Conservation (phyloP, 2,797 vertebrate species). For the Prunella strophiata region DNA sequence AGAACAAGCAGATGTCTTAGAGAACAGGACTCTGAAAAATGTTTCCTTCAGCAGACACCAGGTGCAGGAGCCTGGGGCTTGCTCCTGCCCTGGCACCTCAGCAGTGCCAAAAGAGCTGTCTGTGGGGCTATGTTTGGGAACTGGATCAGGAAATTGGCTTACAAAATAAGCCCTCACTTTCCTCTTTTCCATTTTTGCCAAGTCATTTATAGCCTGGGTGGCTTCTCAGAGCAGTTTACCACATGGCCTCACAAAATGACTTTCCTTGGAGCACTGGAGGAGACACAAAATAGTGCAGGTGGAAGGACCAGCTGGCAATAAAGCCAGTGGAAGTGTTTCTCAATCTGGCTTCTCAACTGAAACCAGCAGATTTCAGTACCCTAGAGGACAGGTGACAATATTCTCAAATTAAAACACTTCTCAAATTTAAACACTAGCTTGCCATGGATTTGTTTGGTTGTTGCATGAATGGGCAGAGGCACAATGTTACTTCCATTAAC, state of each 20-base stretch:
- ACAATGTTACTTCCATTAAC: neutral
- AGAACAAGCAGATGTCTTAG: neutral
- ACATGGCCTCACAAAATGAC: neutral
- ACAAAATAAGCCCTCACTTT: neutral
- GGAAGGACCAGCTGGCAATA: neutral
- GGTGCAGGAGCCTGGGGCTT: neutral
- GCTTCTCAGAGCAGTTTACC: neutral
- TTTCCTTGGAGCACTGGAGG: neutral
- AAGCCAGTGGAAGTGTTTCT: neutral
- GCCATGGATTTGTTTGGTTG: neutral
- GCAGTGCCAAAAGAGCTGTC: neutral
- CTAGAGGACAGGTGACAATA: neutral
- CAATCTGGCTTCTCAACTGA: neutral
- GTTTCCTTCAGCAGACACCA: neutral
- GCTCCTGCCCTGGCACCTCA: neutral
- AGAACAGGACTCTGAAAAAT: neutral
- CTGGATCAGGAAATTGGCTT: neutral
- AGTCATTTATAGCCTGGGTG: neutral
- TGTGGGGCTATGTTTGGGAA: neutral
- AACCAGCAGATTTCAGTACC: neutral
- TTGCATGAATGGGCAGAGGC: neutral
- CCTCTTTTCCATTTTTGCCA: neutral
- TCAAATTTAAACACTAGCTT: neutral
- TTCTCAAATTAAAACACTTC: neutral
- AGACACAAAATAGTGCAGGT: neutral